Percentiles rank a stretch among this genome's conserved stretches.
Conservation (phyloP, 2,797 vertebrate genomes). For the Anguilla pacifica region DNA sequence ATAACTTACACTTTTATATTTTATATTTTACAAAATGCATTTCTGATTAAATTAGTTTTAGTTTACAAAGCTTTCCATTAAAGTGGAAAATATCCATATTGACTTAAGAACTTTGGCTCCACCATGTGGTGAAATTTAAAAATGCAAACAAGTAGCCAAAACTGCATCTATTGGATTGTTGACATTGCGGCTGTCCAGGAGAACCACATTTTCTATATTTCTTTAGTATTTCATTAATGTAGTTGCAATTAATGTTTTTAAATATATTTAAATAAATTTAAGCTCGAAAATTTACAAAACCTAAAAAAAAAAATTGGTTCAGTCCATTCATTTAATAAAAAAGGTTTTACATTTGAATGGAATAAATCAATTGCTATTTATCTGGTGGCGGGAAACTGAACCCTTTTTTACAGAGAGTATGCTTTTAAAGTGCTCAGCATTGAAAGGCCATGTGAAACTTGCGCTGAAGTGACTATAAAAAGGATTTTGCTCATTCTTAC, state of each 20-base stretch:
- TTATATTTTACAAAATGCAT: background rate
- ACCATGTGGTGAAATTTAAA: constrained; percentile 9
- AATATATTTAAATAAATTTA: background rate
- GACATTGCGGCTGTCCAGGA: background rate
- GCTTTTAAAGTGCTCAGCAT: constrained; percentile 50
- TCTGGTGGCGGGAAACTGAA: constrained; percentile 35
- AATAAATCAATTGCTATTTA: constrained; percentile 45
- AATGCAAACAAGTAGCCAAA: constrained; percentile 6
- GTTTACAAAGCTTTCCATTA: constrained; percentile 9
- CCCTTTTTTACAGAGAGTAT: constrained; percentile 34
- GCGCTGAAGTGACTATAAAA: constrained; percentile 40
- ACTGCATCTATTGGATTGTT: background rate
- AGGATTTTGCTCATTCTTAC: background rate
- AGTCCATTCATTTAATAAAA: background rate
- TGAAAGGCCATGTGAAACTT: constrained; percentile 32
- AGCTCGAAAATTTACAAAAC: background rate
- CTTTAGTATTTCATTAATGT: background rate
- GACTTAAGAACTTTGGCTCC: constrained; percentile 14
- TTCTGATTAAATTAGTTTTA: background rate
- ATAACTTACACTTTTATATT: background rate
- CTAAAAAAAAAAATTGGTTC: background rate
- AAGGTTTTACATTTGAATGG: background rate
- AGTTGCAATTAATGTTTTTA: background rate
- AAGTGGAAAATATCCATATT: background rate
- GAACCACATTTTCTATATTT: background rate